Evolutionary conservation across 64 coral and sea anemone species (phyloP).

Genomic region (Montipora sp.): DNA sequence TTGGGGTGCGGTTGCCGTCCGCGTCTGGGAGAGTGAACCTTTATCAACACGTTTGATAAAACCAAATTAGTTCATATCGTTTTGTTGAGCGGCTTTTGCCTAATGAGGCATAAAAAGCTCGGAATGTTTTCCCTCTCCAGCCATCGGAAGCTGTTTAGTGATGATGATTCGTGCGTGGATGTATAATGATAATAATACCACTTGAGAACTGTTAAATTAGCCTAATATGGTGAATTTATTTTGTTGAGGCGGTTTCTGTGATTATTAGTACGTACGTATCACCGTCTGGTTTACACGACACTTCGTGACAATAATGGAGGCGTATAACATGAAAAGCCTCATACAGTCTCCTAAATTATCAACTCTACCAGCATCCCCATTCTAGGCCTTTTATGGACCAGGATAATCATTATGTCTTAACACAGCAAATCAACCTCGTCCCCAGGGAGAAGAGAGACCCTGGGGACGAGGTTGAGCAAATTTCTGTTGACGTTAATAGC

Average conservation of each 20-base stretch:
- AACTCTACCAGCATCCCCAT: background rate
- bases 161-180: background rate
- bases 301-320: background rate
- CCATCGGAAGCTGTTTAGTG: background rate
- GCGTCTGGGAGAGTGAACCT: too few relatives aligned
- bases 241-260: too few relatives aligned
- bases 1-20: too few relatives aligned
- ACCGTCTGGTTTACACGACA: background rate
- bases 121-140: background rate
- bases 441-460: too few relatives aligned
- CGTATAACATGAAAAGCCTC: background rate
- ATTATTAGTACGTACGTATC: too few relatives aligned
- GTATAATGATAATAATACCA: slow-evolving; percentile 14
- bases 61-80: background rate
- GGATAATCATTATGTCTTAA: background rate
- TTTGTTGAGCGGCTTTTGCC: background rate
- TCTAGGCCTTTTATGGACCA: background rate
- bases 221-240: too few relatives aligned
- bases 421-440: background rate
- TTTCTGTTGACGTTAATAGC: background rate
- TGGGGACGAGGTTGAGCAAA: background rate
- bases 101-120: background rate
- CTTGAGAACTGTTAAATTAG: background rate
- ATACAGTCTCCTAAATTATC: background rate
- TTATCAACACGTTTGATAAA: too few relatives aligned